These are phyloP conservation scores for Procambarus virginalis DNA, from an alignment of 1,140 invertebrate genomes.

Conservation along the genomic window DNA sequence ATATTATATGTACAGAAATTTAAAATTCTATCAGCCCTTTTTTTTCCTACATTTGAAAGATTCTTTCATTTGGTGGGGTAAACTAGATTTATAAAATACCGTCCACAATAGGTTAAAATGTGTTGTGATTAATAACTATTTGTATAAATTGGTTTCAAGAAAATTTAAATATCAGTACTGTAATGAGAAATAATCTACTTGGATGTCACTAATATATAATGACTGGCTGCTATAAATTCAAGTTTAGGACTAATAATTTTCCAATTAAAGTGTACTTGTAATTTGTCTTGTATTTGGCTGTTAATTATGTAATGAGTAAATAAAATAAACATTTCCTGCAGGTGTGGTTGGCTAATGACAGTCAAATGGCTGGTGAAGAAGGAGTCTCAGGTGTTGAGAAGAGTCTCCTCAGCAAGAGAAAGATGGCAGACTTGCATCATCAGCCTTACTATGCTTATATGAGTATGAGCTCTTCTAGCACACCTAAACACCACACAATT, in stretches of 20 bases:
- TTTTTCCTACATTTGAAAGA: no score
- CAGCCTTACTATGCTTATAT: background rate
- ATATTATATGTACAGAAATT: no score
- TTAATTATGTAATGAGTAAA: constrained; percentile 10
- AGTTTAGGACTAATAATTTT: background rate
- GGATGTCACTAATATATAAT: no score
- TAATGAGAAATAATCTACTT: no score
- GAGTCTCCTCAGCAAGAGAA: constrained; percentile 15
- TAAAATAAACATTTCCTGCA: constrained; percentile 39
- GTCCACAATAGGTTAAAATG: no score
- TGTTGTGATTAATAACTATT: no score
- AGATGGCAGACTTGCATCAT: constrained; percentile 14
- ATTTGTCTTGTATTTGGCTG: background rate
- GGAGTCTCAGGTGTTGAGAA: constrained; percentile 21
- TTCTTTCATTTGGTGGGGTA: no score
- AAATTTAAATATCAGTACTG: no score
- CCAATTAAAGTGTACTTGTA: background rate
- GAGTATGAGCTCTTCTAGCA: background rate
- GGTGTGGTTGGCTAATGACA: constrained; percentile 43
- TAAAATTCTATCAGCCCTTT: no score
- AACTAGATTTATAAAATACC: no score
- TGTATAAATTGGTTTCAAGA: no score
- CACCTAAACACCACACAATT: background rate
- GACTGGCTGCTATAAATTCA: no score
- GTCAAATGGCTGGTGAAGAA: constrained; percentile 15